Conservation (phyloP, 2,113 vertebrate genomes). For the Bubo scandiacus region DNA sequence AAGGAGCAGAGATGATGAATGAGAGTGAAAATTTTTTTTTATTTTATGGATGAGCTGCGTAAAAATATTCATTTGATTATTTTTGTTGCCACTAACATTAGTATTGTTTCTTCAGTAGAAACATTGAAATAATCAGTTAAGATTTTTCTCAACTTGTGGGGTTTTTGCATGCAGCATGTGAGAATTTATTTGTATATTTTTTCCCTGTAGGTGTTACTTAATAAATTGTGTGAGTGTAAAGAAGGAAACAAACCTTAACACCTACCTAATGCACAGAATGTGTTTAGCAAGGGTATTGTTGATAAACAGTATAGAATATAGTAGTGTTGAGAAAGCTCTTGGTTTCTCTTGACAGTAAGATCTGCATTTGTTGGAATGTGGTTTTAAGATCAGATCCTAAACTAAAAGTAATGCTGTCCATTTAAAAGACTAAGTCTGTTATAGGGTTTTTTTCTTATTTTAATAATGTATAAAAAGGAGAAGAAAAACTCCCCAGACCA, state of each 20-base stretch:
- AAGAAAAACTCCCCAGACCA: neutral
- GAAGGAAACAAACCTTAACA: neutral
- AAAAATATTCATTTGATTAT: neutral
- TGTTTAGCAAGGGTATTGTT: neutral
- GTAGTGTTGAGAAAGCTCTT: neutral
- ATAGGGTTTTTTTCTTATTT: neutral
- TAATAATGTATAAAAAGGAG: neutral
- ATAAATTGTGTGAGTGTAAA: neutral
- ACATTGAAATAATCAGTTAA: neutral
- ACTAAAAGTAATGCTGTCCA: neutral
- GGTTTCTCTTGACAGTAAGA: neutral
- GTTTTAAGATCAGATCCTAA: neutral
- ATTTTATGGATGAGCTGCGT: neutral
- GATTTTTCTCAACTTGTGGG: neutral
- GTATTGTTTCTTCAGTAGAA: neutral
- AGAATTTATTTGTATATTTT: neutral
- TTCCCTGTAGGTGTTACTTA: neutral
- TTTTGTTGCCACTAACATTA: neutral
- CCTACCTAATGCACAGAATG: neutral
- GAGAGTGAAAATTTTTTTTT: neutral
- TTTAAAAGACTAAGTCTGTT: neutral
- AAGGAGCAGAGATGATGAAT: neutral
- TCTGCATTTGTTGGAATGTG: neutral
- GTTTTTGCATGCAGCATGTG: neutral
- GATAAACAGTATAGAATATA: neutral